Evolutionary conservation across 1,140 invertebrate species (phyloP).

Genomic region (Zeugodacus cucurbitae): DNA sequence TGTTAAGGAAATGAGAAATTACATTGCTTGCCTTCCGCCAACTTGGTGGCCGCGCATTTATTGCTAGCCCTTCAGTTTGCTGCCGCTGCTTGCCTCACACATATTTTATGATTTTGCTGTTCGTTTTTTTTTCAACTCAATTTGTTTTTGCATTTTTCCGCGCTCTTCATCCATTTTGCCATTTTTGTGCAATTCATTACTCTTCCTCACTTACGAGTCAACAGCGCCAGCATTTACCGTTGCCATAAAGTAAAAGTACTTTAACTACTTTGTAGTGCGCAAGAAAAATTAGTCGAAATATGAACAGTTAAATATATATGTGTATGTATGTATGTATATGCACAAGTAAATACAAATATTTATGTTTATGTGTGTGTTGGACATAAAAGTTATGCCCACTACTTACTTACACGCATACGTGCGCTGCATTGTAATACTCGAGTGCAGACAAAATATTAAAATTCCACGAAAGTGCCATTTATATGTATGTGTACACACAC

Average conservation of each 20-base stretch:
- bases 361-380: neutral
- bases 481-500: neutral
- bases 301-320: neutral
- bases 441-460: slow-evolving; percentile 8
- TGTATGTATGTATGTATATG: neutral
- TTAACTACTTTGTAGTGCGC: neutral
- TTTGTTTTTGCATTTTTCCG: neutral
- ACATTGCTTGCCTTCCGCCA: neutral
- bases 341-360: neutral
- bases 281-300: slow-evolving; percentile 13
- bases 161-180: neutral
- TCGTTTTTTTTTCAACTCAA: neutral
- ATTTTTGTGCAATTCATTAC: neutral
- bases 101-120: neutral
- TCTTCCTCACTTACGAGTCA: neutral
- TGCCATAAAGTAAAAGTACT: slow-evolving; percentile 9
- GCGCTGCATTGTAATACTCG: neutral
- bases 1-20: neutral
- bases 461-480: neutral
- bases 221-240: neutral
- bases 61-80: neutral
- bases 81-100: neutral
- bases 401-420: neutral
- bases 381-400: slow-evolving; percentile 11
- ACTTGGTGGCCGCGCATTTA: neutral